Evolutionary conservation across 1,140 invertebrate genomes (phyloP).

Genomic region (Chelonus insularis): DNA sequence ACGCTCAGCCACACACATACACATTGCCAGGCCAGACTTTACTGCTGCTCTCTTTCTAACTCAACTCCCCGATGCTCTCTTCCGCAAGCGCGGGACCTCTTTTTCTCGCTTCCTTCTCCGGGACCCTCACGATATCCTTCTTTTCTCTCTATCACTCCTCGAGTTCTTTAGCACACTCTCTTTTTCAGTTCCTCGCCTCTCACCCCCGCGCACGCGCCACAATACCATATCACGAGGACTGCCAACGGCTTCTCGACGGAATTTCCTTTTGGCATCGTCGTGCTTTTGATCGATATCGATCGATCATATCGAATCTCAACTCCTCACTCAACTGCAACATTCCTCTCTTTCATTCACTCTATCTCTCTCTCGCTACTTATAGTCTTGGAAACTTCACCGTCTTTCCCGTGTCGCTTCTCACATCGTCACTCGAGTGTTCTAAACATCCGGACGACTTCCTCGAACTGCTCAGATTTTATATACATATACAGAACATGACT

Average conservation of each 20-base stretch:
- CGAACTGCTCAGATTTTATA: slow-evolving; percentile 9
- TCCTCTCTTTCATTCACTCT: background rate
- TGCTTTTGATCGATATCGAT: slow-evolving; percentile 16
- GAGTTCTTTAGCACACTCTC: slow-evolving; percentile 26
- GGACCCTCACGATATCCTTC: slow-evolving; percentile 29
- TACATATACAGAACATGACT: background rate
- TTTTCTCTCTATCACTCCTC: slow-evolving; percentile 27
- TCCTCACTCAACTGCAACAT: background rate
- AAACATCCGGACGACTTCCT: slow-evolving; percentile 25
- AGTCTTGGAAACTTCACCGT: background rate
- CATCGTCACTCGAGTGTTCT: slow-evolving; percentile 21
- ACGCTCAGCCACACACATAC: slow-evolving; percentile 4
- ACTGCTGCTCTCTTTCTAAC: slow-evolving; percentile 29
- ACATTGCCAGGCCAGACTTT: slow-evolving; percentile 9
- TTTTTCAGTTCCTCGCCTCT: slow-evolving; percentile 22
- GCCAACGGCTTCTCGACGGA: background rate
- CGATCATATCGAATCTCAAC: background rate
- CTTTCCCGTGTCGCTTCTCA: background rate
- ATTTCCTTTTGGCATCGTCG: background rate
- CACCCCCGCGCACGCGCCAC: slow-evolving; percentile 4
- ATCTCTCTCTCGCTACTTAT: background rate
- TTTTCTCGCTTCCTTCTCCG: slow-evolving; percentile 26
- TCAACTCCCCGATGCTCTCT: slow-evolving; percentile 44
- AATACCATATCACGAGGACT: background rate
- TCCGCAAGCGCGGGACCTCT: slow-evolving; percentile 39